A percentile compares a stretch with the other conserved stretches of the same genome.
phyloP scores from a whole-genome alignment of 1,140 invertebrate species.

The Drosophila oshimai region DNA sequence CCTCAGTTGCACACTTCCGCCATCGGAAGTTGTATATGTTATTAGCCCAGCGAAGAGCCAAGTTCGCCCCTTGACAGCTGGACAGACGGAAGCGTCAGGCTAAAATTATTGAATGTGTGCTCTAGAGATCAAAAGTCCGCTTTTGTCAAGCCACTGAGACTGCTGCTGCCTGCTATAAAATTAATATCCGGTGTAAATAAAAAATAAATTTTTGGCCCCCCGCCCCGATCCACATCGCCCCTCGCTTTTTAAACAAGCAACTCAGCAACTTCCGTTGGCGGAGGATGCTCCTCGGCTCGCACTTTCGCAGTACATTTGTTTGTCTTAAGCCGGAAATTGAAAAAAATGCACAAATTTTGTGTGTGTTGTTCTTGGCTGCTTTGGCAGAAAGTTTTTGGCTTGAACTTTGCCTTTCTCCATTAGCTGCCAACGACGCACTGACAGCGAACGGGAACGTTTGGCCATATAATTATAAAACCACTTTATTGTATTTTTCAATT shows the following conservation, averaged over 20 bases:
- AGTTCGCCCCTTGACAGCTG: slow-evolving; percentile 57
- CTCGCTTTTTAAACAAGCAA: slow-evolving; percentile 65
- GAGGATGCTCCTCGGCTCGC: slow-evolving; percentile 40
- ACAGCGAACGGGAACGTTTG: not conserved
- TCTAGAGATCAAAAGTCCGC: slow-evolving; percentile 68
- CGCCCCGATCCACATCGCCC: slow-evolving; percentile 2
- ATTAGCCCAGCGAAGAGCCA: slow-evolving; percentile 67
- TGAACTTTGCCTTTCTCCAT: slow-evolving; percentile 33
- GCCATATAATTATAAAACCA: slow-evolving; percentile 68
- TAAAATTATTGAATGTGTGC: slow-evolving; percentile 65
- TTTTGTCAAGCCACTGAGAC: slow-evolving; percentile 64
- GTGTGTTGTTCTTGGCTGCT: slow-evolving; percentile 56
- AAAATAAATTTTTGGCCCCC: slow-evolving; percentile 51
- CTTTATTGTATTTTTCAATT: slow-evolving; percentile 81
- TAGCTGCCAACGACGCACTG: not conserved
- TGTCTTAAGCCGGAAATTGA: slow-evolving; percentile 80
- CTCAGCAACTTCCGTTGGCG: slow-evolving; percentile 64
- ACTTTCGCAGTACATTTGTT: slow-evolving; percentile 69
- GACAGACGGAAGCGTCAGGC: slow-evolving; percentile 65
- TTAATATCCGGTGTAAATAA: slow-evolving; percentile 81
- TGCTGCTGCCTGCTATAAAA: slow-evolving; percentile 68
- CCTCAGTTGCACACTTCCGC: slow-evolving; percentile 74
- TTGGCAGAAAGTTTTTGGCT: slow-evolving; percentile 54
- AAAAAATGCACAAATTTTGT: slow-evolving; percentile 57
- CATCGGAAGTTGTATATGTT: slow-evolving; percentile 72